A percentile compares a stretch with the other conserved stretches of the same genome.
Evolutionary conservation across 2,113 vertebrate genomes (phyloP).

Genomic region (Anarhynchus alexandrinus): DNA sequence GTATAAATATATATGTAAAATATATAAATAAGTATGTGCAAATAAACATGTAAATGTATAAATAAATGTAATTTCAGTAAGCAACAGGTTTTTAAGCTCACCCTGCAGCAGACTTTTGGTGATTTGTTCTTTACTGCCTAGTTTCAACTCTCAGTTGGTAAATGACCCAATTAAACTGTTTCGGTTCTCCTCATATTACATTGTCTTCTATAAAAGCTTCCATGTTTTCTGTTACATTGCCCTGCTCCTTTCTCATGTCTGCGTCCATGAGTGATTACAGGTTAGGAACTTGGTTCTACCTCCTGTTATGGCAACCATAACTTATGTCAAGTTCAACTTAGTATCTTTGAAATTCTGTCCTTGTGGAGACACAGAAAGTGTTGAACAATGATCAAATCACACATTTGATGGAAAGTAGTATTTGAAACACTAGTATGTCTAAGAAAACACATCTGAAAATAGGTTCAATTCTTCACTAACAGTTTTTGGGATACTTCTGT

Average conservation of each 20-base stretch:
- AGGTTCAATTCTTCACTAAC: background rate
- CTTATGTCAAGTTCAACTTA: background rate
- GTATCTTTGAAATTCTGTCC: background rate
- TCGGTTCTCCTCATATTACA: background rate
- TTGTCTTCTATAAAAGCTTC: background rate
- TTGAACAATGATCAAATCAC: background rate
- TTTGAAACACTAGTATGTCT: background rate
- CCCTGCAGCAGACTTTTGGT: background rate
- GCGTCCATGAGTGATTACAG: background rate
- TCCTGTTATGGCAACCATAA: background rate
- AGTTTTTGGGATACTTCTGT: background rate
- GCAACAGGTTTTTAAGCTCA: accelerated
- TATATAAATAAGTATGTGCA: background rate
- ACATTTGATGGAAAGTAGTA: background rate
- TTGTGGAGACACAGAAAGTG: background rate
- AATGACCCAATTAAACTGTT: background rate
- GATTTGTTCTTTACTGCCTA: background rate
- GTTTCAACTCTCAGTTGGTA: background rate
- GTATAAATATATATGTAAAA: background rate
- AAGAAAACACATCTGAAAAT: background rate
- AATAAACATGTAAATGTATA: background rate
- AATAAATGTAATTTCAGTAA: background rate
- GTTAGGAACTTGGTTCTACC: background rate
- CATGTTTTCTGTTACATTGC: background rate
- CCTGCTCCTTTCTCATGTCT: background rate